Conservation (phyloP, 2,888 invertebrate species). For the Ellobium chinense region DNA sequence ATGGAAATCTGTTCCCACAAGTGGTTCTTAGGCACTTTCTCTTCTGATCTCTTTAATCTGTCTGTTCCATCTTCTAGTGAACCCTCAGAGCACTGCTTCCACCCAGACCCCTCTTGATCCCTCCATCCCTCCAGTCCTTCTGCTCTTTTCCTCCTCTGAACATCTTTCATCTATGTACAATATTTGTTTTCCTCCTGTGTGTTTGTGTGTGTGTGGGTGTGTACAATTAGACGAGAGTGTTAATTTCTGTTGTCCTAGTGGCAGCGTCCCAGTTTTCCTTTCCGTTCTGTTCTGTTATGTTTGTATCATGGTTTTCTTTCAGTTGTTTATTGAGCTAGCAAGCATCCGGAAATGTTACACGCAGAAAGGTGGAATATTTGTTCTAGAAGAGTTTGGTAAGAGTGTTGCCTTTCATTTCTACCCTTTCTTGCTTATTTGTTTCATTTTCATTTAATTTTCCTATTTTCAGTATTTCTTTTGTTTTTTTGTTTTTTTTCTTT, state of each 20-base stretch:
- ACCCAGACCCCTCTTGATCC: neutral
- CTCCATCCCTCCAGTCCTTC: neutral
- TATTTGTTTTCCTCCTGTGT: constrained; percentile 13
- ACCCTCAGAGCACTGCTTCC: constrained; percentile 16
- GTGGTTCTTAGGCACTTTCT: neutral
- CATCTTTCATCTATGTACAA: neutral
- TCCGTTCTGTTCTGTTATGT: constrained; percentile 42
- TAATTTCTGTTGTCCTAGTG: constrained; percentile 26
- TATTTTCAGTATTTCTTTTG: neutral
- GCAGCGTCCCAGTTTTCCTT: constrained; percentile 25
- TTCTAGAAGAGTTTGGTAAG: constrained; percentile 99
- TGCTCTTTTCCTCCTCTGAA: neutral
- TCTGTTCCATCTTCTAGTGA: neutral
- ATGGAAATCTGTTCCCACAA: neutral
- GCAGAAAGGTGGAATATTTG: constrained; percentile 98
- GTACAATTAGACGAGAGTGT: constrained; percentile 24
- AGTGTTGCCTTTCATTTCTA: constrained; percentile 71
- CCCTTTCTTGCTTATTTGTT: neutral
- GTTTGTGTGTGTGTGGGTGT: neutral
- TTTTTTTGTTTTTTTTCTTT: neutral
- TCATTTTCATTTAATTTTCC: neutral
- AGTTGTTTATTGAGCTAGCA: constrained; percentile 99
- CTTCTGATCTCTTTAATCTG: neutral
- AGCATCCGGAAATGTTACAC: constrained; percentile 99
- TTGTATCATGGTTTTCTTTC: constrained; percentile 81